Evolutionary conservation across 2,888 invertebrate genomes (phyloP), one percentile per base, ranked within the genome.

Genomic region (Automeris io): DNA sequence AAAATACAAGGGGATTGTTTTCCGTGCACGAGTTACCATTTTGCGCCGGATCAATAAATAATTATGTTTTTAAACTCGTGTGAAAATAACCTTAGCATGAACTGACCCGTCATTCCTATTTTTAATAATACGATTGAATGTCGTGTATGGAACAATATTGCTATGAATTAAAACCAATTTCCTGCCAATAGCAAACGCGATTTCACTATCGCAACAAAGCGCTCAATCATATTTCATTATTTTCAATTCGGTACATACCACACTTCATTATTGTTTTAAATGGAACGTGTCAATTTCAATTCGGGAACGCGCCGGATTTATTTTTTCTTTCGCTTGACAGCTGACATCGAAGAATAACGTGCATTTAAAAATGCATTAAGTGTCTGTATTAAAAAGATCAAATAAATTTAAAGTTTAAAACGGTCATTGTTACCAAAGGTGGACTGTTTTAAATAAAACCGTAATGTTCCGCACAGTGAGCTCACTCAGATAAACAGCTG

Each of bases 251-350:
- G 58, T 54, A 57, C n/a, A n/a, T n/a, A n/a, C 58, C 57, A 54
- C 60, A 64, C 61, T 63, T 63, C 65, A 59, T 81, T 70, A 76
- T 79, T 82, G 77, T 79, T 82, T 80, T 78, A 76, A 83, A 80
- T 76, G 73, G 77, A 74, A 76, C 77, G 72, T 79, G 85, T 83
- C 83, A 78, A 72, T 82, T 76, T 81, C 70, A 83, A 83, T 83
- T 79, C 70, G 46, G 57, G 60, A 67, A 67, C 70, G 71, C 59
- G 66, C 49, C 60, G 58, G 64, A 69, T 70, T 76, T 75, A 54
- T 45, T 65, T 68, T 68, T 68, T 70, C 67, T 65, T 56, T 34
- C 52, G 43, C 52, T 60, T 58, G 70, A 68, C 76, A 73, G 69
- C 68, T 72, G 72, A 68, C 65, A 51, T 51, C 43, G 47, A 41